A percentile compares a stretch with the other conserved stretches of the same genome.
Evolutionary conservation across 2,113 vertebrate genomes (phyloP).

Genomic region (Takifugu bimaculatus): DNA sequence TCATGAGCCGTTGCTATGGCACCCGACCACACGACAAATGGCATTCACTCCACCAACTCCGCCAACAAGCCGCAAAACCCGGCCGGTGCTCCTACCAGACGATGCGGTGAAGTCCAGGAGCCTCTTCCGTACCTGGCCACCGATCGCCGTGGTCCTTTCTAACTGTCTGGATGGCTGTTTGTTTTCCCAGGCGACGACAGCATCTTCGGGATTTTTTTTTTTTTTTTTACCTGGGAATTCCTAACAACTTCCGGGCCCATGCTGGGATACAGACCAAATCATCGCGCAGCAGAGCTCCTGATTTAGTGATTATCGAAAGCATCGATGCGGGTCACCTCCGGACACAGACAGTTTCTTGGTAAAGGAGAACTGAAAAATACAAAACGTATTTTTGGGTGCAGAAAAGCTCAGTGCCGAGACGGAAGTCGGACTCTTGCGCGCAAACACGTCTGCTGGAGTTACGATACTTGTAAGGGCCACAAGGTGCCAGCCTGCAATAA

Average conservation of each 20-base stretch:
- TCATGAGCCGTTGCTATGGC: slow-evolving; percentile 74
- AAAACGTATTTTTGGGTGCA: not conserved
- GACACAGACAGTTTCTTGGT: slow-evolving; percentile 1
- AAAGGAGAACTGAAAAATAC: not conserved
- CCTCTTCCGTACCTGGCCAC: slow-evolving; percentile 67
- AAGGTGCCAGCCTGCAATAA: too few species aligned
- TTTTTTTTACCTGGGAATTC: slow-evolving; percentile 75
- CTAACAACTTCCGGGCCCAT: slow-evolving; percentile 81
- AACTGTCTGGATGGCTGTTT: slow-evolving; percentile 72
- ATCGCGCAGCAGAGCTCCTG: slow-evolving; percentile 58
- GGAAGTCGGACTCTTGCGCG: not conserved
- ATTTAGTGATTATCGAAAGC: slow-evolving; percentile 67
- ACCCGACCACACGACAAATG: slow-evolving; percentile 75
- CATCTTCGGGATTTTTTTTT: slow-evolving; percentile 76
- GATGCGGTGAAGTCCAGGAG: slow-evolving; percentile 25
- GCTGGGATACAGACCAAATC: slow-evolving; percentile 74
- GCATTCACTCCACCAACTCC: slow-evolving; percentile 59
- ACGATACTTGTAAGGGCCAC: not conserved
- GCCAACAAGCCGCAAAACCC: slow-evolving; percentile 47
- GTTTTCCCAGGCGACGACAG: slow-evolving; percentile 80
- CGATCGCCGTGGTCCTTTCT: slow-evolving; percentile 57
- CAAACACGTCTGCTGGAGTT: not conserved
- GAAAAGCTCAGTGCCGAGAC: not conserved
- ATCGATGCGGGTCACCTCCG: slow-evolving; percentile 64
- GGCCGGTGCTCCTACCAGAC: slow-evolving; percentile 33